Evolutionary conservation across 2,797 vertebrate genomes (phyloP).

Genomic region (Argentina silus): DNA sequence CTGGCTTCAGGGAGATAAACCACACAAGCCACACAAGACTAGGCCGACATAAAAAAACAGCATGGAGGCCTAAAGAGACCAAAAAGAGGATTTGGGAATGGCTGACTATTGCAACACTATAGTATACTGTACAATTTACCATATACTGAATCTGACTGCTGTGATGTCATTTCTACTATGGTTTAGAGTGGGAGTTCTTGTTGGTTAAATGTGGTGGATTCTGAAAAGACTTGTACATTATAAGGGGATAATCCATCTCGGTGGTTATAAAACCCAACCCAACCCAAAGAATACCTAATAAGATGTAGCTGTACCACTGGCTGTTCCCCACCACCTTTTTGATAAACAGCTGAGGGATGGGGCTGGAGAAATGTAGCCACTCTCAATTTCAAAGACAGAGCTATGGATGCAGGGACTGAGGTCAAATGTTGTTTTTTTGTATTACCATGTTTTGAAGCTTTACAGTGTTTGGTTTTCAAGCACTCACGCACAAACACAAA

Average conservation of each 20-base stretch:
- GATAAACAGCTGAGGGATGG: slow-evolving; percentile 8
- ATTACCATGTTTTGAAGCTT: too few species aligned
- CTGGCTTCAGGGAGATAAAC: not conserved
- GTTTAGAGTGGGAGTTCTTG: not conserved
- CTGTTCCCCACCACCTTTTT: slow-evolving; percentile 23
- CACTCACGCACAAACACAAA: not conserved
- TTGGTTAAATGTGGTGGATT: not conserved
- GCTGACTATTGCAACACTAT: not conserved
- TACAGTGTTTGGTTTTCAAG: not conserved
- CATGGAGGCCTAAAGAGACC: slow-evolving; percentile 3
- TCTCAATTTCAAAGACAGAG: too few species aligned
- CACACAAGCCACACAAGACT: not conserved
- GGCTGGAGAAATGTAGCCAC: too few species aligned
- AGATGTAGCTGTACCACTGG: not conserved
- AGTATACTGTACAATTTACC: not conserved
- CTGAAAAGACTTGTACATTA: not conserved
- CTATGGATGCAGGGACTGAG: too few species aligned
- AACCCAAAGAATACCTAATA: too few species aligned
- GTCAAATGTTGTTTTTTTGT: too few species aligned
- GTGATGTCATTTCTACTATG: not conserved
- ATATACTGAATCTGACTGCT: not conserved
- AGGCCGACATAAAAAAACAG: not conserved
- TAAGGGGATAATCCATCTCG: not conserved
- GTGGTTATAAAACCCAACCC: not conserved
- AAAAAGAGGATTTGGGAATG: not conserved